phyloP scores from a whole-genome alignment of 2,113 vertebrate species.

The Cynopterus brachyotis region DNA sequence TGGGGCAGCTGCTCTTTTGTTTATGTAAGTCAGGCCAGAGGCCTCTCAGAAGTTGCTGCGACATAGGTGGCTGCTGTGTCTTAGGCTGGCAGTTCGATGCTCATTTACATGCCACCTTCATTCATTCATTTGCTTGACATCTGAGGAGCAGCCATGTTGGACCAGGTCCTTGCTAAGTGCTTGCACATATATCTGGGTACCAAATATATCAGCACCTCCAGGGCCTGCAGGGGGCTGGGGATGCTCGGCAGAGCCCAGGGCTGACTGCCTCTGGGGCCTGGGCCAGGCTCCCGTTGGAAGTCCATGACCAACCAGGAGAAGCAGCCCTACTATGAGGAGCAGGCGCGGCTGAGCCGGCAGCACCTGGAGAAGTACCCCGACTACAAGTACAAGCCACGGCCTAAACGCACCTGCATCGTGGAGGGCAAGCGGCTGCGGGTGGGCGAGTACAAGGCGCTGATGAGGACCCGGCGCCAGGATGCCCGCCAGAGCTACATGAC shows the following conservation, averaged over 20 bases:
- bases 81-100: background rate
- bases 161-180: background rate
- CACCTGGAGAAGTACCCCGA: constrained; percentile 98
- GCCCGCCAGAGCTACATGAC: constrained; percentile 90
- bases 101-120: rapidly evolving
- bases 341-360: constrained; percentile 96
- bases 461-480: constrained; percentile 96
- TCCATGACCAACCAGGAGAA: constrained; percentile 99
- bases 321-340: constrained; percentile 98
- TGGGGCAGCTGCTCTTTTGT: background rate
- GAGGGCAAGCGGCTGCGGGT: constrained; percentile 95
- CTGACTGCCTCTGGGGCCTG: constrained; percentile 8
- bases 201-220: background rate
- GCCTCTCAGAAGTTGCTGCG: background rate
- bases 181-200: background rate
- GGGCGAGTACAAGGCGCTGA: constrained; percentile 99
- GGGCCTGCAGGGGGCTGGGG: background rate
- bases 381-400: constrained; percentile 97
- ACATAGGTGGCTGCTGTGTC: background rate
- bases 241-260: background rate
- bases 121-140: background rate
- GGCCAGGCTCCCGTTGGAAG: constrained; percentile 96
- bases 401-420: constrained; percentile 98
- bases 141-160: background rate
- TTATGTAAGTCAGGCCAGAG: background rate